These are phyloP conservation scores for Spodoptera littoralis DNA, from an alignment of 2,888 invertebrate species.

Conservation along the genomic window DNA sequence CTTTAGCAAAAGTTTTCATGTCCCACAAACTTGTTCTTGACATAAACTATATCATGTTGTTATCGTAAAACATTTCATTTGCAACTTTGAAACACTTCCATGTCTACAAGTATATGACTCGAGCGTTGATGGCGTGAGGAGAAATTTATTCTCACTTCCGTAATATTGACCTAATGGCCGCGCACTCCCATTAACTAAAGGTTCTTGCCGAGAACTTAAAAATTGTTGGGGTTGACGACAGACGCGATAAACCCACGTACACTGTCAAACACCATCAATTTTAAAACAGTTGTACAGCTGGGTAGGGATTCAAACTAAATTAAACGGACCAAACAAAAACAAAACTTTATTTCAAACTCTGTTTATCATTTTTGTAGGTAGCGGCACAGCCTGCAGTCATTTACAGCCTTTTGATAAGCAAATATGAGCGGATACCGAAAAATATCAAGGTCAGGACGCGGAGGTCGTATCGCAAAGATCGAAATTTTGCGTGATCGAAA, in stretches of 20 bases:
- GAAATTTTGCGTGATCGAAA: constrained; percentile 76
- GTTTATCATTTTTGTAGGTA: constrained; percentile 11
- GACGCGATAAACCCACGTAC: constrained; percentile 22
- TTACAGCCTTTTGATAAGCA: constrained; percentile 41
- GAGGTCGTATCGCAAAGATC: constrained; percentile 65
- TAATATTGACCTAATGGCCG: constrained; percentile 49
- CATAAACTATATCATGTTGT: constrained; percentile 8
- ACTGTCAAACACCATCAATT: constrained; percentile 31
- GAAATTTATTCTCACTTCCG: constrained; percentile 56
- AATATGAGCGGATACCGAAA: constrained; percentile 59
- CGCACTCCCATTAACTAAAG: constrained; percentile 46
- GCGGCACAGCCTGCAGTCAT: constrained; percentile 14
- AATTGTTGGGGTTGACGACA: constrained; percentile 33
- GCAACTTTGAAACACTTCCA: constrained; percentile 33
- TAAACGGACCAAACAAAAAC: constrained; percentile 17
- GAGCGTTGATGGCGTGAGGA: constrained; percentile 48
- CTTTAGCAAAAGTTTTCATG: constrained; percentile 2
- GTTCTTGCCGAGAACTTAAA: constrained; percentile 29
- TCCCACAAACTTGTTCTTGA: constrained; percentile 3
- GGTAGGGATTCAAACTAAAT: neutral
- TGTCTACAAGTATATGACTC: constrained; percentile 24
- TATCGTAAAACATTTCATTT: constrained; percentile 37
- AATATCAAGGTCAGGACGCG: constrained; percentile 65
- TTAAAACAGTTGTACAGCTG: constrained; percentile 19
- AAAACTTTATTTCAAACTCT: constrained; percentile 9